Conservation (phyloP, 2,797 vertebrate genomes). For the Muscicapa striata region DNA sequence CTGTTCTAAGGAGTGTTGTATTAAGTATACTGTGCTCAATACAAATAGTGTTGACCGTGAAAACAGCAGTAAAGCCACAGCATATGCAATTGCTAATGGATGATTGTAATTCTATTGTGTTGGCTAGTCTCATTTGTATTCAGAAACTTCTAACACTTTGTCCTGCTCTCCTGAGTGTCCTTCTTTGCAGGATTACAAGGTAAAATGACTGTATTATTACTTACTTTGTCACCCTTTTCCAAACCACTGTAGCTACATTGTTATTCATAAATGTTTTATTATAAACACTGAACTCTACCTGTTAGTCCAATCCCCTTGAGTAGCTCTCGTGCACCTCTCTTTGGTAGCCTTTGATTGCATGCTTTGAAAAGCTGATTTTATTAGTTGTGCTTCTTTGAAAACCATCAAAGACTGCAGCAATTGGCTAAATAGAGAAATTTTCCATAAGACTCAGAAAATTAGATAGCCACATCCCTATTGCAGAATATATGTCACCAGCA, state of each 20-base stretch:
- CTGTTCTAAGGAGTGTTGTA: not conserved
- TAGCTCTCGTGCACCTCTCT: not conserved
- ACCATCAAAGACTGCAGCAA: rapidly evolving
- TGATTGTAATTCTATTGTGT: not conserved
- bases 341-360: not conserved
- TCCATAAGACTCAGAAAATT: not conserved
- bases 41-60: not conserved
- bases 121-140: not conserved
- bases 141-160: not conserved
- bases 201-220: not conserved
- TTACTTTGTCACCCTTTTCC: not conserved
- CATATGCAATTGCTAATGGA: not conserved
- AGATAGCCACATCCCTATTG: not conserved
- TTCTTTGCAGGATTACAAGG: not conserved
- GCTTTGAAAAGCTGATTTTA: not conserved
- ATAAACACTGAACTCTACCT: not conserved
- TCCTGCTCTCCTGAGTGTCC: not conserved
- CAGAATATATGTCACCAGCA: not conserved
- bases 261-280: not conserved
- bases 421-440: not conserved
- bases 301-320: not conserved
- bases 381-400: not conserved
- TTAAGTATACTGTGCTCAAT: not conserved
- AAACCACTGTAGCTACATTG: not conserved
- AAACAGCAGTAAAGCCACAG: not conserved